phyloP scores from a whole-genome alignment of 2,797 vertebrate genomes.

The Coluber constrictor region DNA sequence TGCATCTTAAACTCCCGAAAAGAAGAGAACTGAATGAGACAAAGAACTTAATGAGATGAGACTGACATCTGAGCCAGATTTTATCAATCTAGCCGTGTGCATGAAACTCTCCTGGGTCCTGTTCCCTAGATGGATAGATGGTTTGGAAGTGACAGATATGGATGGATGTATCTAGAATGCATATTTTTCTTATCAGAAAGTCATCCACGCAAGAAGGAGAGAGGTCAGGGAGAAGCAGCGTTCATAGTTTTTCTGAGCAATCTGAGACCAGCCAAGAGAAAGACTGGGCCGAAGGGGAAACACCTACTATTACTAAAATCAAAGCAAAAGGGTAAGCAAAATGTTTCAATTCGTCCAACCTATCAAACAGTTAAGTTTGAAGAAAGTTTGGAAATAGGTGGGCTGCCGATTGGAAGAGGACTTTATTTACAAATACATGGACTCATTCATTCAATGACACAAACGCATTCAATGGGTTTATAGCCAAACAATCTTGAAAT shows the following conservation, averaged over 20 bases:
- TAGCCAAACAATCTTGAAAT: background rate
- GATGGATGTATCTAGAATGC: background rate
- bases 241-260: conserved; percentile 53
- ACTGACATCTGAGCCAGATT: background rate
- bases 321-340: conserved; percentile 66
- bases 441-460: background rate
- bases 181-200: conserved; percentile 56
- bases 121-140: background rate
- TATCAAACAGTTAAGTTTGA: background rate
- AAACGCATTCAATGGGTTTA: background rate
- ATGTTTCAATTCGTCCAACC: background rate
- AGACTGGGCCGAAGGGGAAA: conserved; percentile 46
- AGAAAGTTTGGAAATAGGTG: background rate
- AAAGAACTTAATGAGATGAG: background rate
- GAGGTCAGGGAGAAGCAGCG: conserved; percentile 64
- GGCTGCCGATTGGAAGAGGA: background rate
- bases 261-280: conserved; percentile 59
- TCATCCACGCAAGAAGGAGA: conserved; percentile 68
- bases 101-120: background rate
- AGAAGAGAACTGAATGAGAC: background rate
- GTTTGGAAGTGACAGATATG: background rate
- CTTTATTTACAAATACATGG: background rate
- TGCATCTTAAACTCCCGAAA: background rate
- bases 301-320: conserved; percentile 64
- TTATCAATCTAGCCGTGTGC: background rate